A percentile compares a stretch with the other conserved stretches of the same genome.
phyloP scores from a whole-genome alignment of 1,140 invertebrate species.

The Drosophila pectinifera region DNA sequence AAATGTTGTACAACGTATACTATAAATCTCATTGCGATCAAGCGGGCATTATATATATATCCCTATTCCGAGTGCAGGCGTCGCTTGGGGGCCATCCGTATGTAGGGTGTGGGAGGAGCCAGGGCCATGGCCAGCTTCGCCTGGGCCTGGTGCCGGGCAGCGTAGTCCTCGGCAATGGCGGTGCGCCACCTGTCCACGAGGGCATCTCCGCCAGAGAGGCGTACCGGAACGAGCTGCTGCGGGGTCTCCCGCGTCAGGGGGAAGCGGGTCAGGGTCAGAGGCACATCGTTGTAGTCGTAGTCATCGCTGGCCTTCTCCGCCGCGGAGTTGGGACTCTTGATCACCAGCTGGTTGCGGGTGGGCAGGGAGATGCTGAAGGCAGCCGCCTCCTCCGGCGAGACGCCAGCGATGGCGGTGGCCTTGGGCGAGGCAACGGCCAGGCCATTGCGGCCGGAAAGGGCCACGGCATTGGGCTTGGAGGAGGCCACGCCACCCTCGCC shows the following conservation, averaged over 20 bases:
- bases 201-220: slow-evolving; percentile 38
- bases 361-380: slow-evolving; percentile 79
- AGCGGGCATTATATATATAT: not conserved
- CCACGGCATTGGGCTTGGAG: slow-evolving; percentile 88
- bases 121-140: slow-evolving; percentile 27
- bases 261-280: slow-evolving; percentile 42
- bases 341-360: slow-evolving; percentile 75
- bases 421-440: slow-evolving; percentile 89
- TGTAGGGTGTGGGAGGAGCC: slow-evolving; percentile 28
- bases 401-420: slow-evolving; percentile 89
- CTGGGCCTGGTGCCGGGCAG: slow-evolving; percentile 46
- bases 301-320: slow-evolving; percentile 63
- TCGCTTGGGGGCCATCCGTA: slow-evolving; percentile 64
- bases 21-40: slow-evolving; percentile 25
- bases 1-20: slow-evolving; percentile 38
- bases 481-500: slow-evolving; percentile 89
- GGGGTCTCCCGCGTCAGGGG: slow-evolving; percentile 55
- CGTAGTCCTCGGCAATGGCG: slow-evolving; percentile 77
- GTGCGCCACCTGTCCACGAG: slow-evolving; percentile 72
- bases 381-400: slow-evolving; percentile 86
- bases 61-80: slow-evolving; percentile 62
- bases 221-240: slow-evolving; percentile 29
- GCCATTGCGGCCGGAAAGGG: slow-evolving; percentile 88
- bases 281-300: slow-evolving; percentile 69
- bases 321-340: slow-evolving; percentile 69